Percentiles rank a stretch among this genome's conserved stretches.
Conservation (phyloP, 2,888 invertebrate species). For the Gymnosoma rotundatum region DNA sequence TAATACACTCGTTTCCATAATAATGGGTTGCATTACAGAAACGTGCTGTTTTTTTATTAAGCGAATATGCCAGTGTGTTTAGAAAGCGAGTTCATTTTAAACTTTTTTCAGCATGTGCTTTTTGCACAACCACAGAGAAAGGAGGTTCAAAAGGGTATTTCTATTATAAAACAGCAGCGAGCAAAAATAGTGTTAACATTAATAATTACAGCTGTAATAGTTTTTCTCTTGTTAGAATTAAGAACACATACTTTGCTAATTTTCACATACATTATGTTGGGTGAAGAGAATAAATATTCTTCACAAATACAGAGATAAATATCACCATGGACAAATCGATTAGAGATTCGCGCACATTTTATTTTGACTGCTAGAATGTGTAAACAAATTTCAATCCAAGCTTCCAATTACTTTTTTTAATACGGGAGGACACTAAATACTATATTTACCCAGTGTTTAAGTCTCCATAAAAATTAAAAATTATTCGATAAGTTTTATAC, state of each 20-base stretch:
- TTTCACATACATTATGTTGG: background rate
- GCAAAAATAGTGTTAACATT: constrained; percentile 52
- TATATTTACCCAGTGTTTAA: too few relatives aligned
- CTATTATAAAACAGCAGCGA: constrained; percentile 26
- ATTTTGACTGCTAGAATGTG: too few relatives aligned
- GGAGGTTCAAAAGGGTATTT: constrained; percentile 56
- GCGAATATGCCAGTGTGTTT: constrained; percentile 32
- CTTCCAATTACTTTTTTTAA: too few relatives aligned
- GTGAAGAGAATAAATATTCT: background rate
- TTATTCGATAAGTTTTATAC: too few relatives aligned
- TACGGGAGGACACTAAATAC: too few relatives aligned
- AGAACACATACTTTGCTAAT: constrained; percentile 5
- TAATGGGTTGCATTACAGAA: constrained; percentile 67
- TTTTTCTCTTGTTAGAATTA: constrained; percentile 15
- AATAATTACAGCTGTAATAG: constrained; percentile 56
- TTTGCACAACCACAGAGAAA: constrained; percentile 51
- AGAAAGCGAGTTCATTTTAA: constrained; percentile 35
- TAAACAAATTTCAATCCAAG: too few relatives aligned
- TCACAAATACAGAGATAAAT: too few relatives aligned
- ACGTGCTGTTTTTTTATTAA: constrained; percentile 59
- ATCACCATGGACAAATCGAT: too few relatives aligned
- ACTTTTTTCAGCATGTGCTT: constrained; percentile 33
- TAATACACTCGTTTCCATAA: constrained; percentile 57
- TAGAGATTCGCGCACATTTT: too few relatives aligned
- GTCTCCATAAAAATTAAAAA: too few relatives aligned